Base-by-base conservation (phyloP, 2,113 vertebrate genomes). In the Ceyx cyanopectus region DNA sequence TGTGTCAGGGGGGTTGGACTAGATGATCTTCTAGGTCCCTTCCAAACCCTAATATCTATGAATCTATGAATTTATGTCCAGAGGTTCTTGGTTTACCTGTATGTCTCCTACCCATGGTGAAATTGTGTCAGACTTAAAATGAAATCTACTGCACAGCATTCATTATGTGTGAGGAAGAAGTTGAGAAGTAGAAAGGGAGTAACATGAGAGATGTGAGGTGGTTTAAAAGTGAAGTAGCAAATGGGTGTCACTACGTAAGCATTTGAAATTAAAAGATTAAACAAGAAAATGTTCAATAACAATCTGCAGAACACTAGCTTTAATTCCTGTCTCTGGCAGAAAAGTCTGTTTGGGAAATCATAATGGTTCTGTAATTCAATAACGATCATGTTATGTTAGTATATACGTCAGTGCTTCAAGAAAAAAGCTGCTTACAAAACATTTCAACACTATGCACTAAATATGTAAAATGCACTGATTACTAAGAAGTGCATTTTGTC, bases 381-480 rank as follows among this genome's bases (percentile, higher is more conserved):
- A 57, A n/a, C 14, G 24, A 57, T 12, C 2, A 0, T 13, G 4
- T 8, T 26, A 7, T 29, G 2, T 21, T 26, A 5, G 4, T 51
- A 20, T 29, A 10, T 24, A 27, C 16, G 10, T 13, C 53, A n/a
- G 8, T 75, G 23, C 7, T 62, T 17, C 14, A 51, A 65, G 19
- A 7, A 73, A 21, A 73, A 87, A 69, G n/a, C 14, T 34, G 13
- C 18, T 15, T 48, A 21, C 15, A 40, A 61, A 14, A 7, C 9
- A 16, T 53, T 66, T 81, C 32, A 29, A 16, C n/a, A 9, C 10
- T 26, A 17, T n/a, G n/a, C 21, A 12, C 13, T 40, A 13, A 14
- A 6, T 34, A 12, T 30, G 8, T 69, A 69, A 89, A 83, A 50
- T 16, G 15, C 0, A 0, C 6, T 17, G 7, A 26, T 16, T 27